Evolutionary conservation across 2,113 vertebrate genomes (phyloP).

Genomic region (Bubo bubo): DNA sequence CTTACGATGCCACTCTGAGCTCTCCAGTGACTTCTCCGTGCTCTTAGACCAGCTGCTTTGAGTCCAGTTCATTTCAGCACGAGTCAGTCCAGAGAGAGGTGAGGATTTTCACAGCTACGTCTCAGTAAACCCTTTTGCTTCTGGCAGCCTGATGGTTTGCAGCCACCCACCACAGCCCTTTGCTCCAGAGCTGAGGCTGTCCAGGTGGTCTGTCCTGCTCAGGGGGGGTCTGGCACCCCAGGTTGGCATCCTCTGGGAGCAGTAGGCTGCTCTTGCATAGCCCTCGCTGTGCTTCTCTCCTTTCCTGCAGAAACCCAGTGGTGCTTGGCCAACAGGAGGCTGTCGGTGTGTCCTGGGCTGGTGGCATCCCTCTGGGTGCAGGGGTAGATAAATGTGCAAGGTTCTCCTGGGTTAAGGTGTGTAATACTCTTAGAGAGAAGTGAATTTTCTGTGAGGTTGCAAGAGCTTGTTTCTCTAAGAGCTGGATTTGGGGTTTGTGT

Average conservation of each 20-base stretch:
- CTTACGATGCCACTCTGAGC: background rate
- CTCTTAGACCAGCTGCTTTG: background rate
- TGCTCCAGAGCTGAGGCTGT: background rate
- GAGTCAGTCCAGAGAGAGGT: background rate
- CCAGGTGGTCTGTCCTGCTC: background rate
- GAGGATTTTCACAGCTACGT: background rate
- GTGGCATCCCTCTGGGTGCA: background rate
- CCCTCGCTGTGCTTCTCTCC: background rate
- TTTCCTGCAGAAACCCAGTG: background rate
- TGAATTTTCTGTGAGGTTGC: background rate
- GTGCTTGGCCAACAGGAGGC: fast-evolving
- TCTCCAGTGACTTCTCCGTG: background rate
- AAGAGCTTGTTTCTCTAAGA: background rate
- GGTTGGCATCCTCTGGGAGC: background rate
- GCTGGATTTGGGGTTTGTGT: background rate
- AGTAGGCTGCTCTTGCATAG: background rate
- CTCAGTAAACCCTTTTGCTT: background rate
- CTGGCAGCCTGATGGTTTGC: background rate
- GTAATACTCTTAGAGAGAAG: background rate
- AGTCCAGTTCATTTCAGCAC: background rate
- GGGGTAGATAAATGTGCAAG: background rate
- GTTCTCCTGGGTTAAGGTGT: background rate
- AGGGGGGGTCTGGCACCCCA: fast-evolving
- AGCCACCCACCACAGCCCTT: background rate
- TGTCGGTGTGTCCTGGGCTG: background rate